phyloP scores from a whole-genome alignment of 1,140 invertebrate genomes.

The Zaprionus kolodkinae region DNA sequence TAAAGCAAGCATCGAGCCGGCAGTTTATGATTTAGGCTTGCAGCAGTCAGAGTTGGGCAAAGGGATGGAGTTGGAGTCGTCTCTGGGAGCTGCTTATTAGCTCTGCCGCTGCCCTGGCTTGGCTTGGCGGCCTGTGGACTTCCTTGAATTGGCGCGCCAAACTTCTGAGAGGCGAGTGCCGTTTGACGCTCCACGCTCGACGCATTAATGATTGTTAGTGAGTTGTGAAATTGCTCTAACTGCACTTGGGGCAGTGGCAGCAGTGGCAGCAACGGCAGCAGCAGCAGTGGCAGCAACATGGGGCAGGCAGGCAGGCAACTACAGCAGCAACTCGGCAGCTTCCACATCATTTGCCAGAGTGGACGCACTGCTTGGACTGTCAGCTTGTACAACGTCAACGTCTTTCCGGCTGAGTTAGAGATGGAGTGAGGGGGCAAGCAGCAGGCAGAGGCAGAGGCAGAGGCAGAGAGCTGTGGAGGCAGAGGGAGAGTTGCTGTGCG shows the following conservation, averaged over 20 bases:
- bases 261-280: constrained; percentile 30
- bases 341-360: constrained; percentile 72
- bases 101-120: constrained; percentile 59
- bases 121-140: constrained; percentile 50
- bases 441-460: no score
- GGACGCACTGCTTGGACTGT: constrained; percentile 27
- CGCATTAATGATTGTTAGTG: constrained; percentile 82
- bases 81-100: constrained; percentile 9
- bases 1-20: constrained; percentile 71
- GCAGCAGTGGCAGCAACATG: constrained; percentile 53
- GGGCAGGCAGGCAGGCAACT: constrained; percentile 19
- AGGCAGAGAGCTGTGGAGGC: no score
- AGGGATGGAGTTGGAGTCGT: constrained; percentile 13
- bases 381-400: constrained; percentile 63
- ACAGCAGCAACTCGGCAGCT: constrained; percentile 37
- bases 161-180: constrained; percentile 47
- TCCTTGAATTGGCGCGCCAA: constrained; percentile 58
- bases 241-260: constrained; percentile 67
- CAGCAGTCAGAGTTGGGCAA: constrained; percentile 29
- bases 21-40: constrained; percentile 80
- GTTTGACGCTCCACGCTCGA: constrained; percentile 57
- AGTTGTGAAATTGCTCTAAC: constrained; percentile 82
- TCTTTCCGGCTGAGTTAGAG: constrained; percentile 62
- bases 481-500: constrained; percentile 13
- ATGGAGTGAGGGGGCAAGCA: no score